phyloP scores from a whole-genome alignment of 2,113 vertebrate genomes.

The Mobula birostris region DNA sequence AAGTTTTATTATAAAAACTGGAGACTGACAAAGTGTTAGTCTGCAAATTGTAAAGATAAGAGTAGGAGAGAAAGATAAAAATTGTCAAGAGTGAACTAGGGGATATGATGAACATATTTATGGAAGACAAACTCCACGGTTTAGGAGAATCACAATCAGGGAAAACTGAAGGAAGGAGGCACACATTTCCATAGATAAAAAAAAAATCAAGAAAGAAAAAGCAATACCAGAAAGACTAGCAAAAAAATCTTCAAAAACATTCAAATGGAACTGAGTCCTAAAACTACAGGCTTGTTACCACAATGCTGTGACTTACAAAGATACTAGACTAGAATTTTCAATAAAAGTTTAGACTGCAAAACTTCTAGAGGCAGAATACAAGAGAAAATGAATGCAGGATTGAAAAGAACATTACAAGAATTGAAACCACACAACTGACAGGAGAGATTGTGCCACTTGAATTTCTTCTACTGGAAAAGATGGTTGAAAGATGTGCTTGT shows the following conservation, averaged over 20 bases:
- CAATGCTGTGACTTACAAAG: neutral
- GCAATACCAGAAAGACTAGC: neutral
- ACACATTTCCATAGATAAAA: neutral
- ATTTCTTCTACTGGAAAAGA: neutral
- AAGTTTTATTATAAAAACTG: neutral
- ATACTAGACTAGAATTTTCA: neutral
- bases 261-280: neutral
- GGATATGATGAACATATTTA: neutral
- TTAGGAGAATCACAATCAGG: neutral
- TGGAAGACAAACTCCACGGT: neutral
- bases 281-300: neutral
- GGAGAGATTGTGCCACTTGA: neutral
- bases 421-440: neutral
- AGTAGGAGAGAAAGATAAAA: neutral
- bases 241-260: neutral
- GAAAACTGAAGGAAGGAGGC: neutral
- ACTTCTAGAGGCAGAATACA: neutral
- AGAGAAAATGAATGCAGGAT: neutral
- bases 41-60: neutral
- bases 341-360: neutral
- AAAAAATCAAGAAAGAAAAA: neutral
- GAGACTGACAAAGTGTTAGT: neutral
- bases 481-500: neutral
- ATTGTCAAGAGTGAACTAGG: neutral
- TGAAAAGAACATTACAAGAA: neutral